These are phyloP conservation scores for Phymanthus crucifer DNA, from an alignment of 92 coral and sea anemone species.

Conservation along the genomic window DNA sequence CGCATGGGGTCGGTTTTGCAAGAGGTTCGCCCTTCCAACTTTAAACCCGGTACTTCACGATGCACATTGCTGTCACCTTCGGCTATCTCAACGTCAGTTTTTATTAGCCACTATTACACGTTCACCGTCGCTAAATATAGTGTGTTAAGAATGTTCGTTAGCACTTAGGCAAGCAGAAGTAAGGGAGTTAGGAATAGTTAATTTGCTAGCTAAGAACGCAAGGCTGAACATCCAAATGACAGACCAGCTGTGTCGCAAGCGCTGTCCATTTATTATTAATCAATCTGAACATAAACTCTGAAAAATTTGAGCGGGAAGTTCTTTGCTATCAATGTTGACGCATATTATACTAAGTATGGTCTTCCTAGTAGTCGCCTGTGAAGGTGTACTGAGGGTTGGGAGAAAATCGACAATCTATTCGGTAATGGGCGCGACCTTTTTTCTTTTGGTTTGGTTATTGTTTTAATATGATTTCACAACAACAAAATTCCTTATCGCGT, in stretches of 20 bases:
- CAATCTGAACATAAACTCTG: slow-evolving; percentile 26
- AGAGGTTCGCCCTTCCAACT: neutral
- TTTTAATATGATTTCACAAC: slow-evolving; percentile 41
- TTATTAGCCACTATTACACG: neutral
- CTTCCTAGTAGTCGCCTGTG: neutral
- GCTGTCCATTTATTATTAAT: slow-evolving; percentile 33
- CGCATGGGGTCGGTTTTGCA: neutral
- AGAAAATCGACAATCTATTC: neutral
- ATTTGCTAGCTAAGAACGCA: slow-evolving; percentile 25
- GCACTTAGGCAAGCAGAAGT: slow-evolving; percentile 4
- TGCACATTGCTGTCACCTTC: neutral
- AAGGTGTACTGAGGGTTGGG: neutral
- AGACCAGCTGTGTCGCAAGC: slow-evolving; percentile 30
- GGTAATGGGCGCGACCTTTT: neutral
- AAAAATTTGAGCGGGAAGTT: slow-evolving; percentile 4
- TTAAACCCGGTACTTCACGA: neutral
- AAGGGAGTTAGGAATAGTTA: slow-evolving; percentile 24
- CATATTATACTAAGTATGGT: neutral
- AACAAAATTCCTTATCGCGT: slow-evolving; percentile 50
- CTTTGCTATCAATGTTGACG: neutral
- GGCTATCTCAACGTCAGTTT: neutral
- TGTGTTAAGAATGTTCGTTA: slow-evolving; percentile 4
- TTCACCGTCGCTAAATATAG: neutral
- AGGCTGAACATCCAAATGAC: slow-evolving; percentile 27
- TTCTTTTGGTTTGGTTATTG: slow-evolving; percentile 6